Evolutionary conservation across 2,888 invertebrate species (phyloP), one percentile per base, ranked within the genome.

Genomic region (Acanthacorydalis orientalis): DNA sequence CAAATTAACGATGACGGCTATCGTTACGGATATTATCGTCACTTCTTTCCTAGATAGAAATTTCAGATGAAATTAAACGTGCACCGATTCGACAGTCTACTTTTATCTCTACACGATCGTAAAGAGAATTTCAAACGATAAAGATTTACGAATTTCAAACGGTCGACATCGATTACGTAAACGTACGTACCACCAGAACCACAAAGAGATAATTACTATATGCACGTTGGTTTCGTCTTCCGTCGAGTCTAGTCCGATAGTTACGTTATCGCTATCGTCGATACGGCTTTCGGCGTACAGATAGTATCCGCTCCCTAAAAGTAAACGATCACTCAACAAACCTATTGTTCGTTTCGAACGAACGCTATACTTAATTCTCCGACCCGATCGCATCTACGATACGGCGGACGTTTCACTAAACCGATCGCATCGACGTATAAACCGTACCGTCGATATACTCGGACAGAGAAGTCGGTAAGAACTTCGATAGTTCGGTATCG

Each of bases 301-400:
- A 63, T 81, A 88, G 65, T 79, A 87, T 8, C 88, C 88, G 63
- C 84, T 81, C 2, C 75, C 81, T 80, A 60, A 11, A 57, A 51
- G 54, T n/a, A n/a, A n/a, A n/a, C n/a, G n/a, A n/a, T n/a, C n/a
- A n/a, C n/a, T n/a, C n/a, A n/a, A n/a, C n/a, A n/a, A n/a, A n/a
- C n/a, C n/a, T n/a, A n/a, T n/a, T n/a, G n/a, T n/a, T n/a, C n/a
- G n/a, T n/a, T n/a, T n/a, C n/a, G n/a, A n/a, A n/a, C n/a, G n/a
- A n/a, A n/a, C n/a, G n/a, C 23, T 43, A 7, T 43, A 4, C 7
- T 9, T 10, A 4, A 2, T 10, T 4, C 8, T 7, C 31, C 32
- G 11, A 14, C 4, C 1, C 16, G 31, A 41, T 12, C n/a, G n/a
- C n/a, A n/a, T n/a, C n/a, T n/a, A n/a, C n/a, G n/a, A n/a, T n/a